Percentiles rank a stretch among this genome's conserved stretches.
phyloP scores from a whole-genome alignment of 2,888 invertebrate genomes.

The Diarsia dahlii region DNA sequence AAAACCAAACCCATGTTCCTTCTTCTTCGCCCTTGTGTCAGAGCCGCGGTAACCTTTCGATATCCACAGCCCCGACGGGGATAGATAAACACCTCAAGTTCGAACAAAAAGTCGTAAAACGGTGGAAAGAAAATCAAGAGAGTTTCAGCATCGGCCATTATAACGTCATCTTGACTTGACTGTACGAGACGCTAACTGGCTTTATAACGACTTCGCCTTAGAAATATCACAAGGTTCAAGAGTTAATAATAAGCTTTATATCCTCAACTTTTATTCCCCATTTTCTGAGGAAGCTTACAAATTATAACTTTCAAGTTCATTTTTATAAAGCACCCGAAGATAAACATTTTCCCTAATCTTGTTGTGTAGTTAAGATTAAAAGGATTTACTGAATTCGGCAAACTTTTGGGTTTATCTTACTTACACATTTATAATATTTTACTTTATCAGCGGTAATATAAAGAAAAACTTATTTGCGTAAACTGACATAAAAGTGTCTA shows the following conservation, averaged over 20 bases:
- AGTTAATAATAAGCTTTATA: slow-evolving; percentile 31
- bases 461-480: slow-evolving; percentile 1
- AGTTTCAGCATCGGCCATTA: neutral
- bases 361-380: slow-evolving; percentile 54
- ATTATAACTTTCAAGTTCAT: slow-evolving; percentile 55
- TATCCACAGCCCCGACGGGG: no score
- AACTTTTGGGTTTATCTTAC: slow-evolving; percentile 30
- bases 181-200: slow-evolving; percentile 8
- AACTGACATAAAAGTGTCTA: neutral
- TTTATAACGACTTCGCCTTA: slow-evolving; percentile 14
- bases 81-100: neutral
- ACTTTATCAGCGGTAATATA: neutral
- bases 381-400: slow-evolving; percentile 37
- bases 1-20: no score
- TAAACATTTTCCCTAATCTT: slow-evolving; percentile 45
- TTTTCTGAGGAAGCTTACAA: slow-evolving; percentile 35
- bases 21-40: no score
- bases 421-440: slow-evolving; percentile 9
- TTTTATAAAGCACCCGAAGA: slow-evolving; percentile 28
- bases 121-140: slow-evolving; percentile 11
- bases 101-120: neutral
- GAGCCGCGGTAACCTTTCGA: no score
- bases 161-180: slow-evolving; percentile 24
- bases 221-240: slow-evolving; percentile 37
- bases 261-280: slow-evolving; percentile 26